Base-by-base conservation (phyloP, 2,113 vertebrate species). In the Leuciscus idus region DNA sequence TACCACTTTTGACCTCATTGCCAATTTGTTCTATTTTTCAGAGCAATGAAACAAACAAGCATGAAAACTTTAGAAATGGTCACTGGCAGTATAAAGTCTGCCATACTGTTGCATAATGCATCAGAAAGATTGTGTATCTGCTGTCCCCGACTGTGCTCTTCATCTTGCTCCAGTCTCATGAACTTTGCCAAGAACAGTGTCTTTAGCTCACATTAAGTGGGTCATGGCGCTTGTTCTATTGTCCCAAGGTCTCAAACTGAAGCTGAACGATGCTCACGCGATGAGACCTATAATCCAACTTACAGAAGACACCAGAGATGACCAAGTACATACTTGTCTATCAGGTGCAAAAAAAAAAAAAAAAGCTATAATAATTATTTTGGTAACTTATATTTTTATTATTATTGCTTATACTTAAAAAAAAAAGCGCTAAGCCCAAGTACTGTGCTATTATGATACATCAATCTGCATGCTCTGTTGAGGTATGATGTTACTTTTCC, bases 101-200 rank as follows among this genome's bases (percentile, higher is more conserved):
- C 81, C 76, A 55, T 85, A 84, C 86, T 78, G 82, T 84, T 91
- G 89, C 87, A 91, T 89, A 88, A 91, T 88, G 83, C 84, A 89
- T 89, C 90, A 87, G 62, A 57, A 55, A 83, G 84, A 82, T 84
- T 75, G 72, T 83, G 66, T 83, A 85, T 39, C 83, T 84, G 70
- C 74, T 57, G 80, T 80, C 78, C 77, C 74, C 79, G 61, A 86
- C 68, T 57, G 48, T n/a, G 78, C 52, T 70, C 17, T 33, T 59
- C 64, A 74, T 66, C 77, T 87, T 87, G 83, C 78, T 77, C 28
- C 85, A 81, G 86, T 85, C 87, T 87, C 84, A 83, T 86, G 87
- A 83, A 90, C 87, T 75, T 84, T 39, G 50, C 86, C 70, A 84
- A 87, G 81, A 85, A 77, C 61, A 33, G 74, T 75, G 86, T 87